These are phyloP conservation scores for Brenthis ino DNA, from an alignment of 2,888 invertebrate genomes.

Conservation along the genomic window DNA sequence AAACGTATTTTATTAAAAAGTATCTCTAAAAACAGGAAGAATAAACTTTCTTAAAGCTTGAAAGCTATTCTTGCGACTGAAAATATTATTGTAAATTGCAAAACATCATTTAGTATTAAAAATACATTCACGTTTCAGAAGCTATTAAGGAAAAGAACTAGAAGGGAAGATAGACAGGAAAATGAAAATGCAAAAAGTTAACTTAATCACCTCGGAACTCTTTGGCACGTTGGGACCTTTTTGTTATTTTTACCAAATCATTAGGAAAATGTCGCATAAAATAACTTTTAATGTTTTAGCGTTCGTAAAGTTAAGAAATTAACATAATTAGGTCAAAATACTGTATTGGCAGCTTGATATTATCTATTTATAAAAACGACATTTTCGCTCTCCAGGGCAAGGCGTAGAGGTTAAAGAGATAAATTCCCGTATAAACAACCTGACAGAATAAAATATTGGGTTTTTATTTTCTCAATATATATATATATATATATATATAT, in stretches of 20 bases:
- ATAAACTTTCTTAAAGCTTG: neutral
- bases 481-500: too few species aligned
- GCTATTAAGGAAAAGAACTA: conserved; percentile 26
- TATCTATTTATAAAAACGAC: conserved; percentile 6
- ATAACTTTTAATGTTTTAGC: neutral
- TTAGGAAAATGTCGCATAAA: conserved; percentile 5
- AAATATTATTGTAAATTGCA: conserved; percentile 16
- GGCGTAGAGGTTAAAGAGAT: neutral
- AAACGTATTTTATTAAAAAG: too few species aligned
- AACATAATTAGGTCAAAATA: conserved; percentile 4
- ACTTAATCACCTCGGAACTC: conserved; percentile 25
- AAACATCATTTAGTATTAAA: conserved; percentile 14
- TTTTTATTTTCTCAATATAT: too few species aligned
- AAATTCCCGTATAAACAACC: too few species aligned
- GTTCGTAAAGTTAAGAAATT: neutral
- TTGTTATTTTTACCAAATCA: conserved; percentile 20
- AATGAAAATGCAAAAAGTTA: conserved; percentile 33
- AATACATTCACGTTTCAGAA: conserved; percentile 22
- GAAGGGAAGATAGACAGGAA: conserved; percentile 23
- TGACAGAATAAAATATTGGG: too few species aligned
- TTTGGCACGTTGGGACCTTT: conserved; percentile 23
- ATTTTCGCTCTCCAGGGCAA: neutral
- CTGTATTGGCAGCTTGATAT: conserved; percentile 1
- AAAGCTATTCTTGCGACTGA: neutral
- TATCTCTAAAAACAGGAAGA: neutral